Percentiles rank a stretch among this genome's conserved stretches.
phyloP scores from a whole-genome alignment of 2,113 vertebrate genomes.

The Stigmatopora nigra region DNA sequence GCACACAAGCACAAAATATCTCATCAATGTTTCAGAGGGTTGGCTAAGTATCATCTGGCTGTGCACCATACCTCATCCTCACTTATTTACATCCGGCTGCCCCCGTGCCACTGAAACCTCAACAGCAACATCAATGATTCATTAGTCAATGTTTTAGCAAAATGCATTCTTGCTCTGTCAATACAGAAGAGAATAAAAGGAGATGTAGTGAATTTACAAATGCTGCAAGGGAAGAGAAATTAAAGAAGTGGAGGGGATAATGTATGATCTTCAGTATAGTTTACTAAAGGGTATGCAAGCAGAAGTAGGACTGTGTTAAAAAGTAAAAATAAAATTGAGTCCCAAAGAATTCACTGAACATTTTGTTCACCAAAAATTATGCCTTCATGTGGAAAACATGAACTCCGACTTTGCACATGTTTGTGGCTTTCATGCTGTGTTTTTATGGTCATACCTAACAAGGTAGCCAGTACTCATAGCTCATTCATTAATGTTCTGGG shows the following conservation, averaged over 20 bases:
- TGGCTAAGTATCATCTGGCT: slow-evolving; percentile 58
- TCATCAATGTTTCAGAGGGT: slow-evolving; percentile 66
- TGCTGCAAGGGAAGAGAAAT: slow-evolving; percentile 6
- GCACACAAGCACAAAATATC: slow-evolving; percentile 35
- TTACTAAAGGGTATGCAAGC: background rate
- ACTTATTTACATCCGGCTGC: slow-evolving; percentile 71
- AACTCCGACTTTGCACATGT: too few species aligned
- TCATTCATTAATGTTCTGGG: too few species aligned
- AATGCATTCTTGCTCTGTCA: slow-evolving; percentile 58
- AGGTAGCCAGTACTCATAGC: too few species aligned
- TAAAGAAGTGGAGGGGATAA: slow-evolving; percentile 9
- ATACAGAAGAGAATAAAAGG: slow-evolving; percentile 38
- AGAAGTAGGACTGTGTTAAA: background rate
- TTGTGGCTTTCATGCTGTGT: too few species aligned
- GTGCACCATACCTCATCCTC: slow-evolving; percentile 57
- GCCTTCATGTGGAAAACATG: too few species aligned
- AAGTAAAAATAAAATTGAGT: background rate
- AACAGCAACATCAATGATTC: slow-evolving; percentile 69
- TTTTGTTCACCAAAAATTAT: too few species aligned
- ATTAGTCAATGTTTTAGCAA: slow-evolving; percentile 68
- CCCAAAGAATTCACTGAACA: too few species aligned
- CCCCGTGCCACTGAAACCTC: slow-evolving; percentile 64
- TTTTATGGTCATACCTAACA: too few species aligned
- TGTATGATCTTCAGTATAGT: background rate
- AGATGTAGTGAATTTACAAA: slow-evolving; percentile 16